phyloP scores from a whole-genome alignment of 2,113 vertebrate genomes.

The Sturnira hondurensis region DNA sequence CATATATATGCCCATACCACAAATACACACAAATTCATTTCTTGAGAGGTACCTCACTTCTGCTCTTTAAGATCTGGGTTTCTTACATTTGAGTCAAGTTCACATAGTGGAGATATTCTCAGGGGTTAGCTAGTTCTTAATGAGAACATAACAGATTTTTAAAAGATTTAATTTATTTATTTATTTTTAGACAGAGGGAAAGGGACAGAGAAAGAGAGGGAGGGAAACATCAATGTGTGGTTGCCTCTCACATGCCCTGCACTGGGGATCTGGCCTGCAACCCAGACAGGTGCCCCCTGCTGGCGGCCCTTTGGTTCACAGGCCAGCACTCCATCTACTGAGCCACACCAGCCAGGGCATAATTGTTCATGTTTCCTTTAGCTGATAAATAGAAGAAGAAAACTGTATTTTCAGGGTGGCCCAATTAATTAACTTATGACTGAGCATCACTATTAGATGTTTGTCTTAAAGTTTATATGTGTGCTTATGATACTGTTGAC shows the following conservation, averaged over 20 bases:
- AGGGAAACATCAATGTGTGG: too few relatives aligned
- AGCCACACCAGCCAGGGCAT: too few relatives aligned
- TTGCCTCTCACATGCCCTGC: too few relatives aligned
- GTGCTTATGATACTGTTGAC: background rate
- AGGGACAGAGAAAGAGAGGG: too few relatives aligned
- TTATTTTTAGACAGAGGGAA: too few relatives aligned
- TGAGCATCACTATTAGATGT: background rate
- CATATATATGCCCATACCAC: background rate
- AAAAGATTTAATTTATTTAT: too few relatives aligned
- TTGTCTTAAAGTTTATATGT: background rate
- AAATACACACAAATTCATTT: background rate
- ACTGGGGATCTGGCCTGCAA: too few relatives aligned
- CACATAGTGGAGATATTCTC: background rate
- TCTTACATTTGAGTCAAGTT: background rate
- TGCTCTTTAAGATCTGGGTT: background rate
- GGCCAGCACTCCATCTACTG: too few relatives aligned
- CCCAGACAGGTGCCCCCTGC: too few relatives aligned
- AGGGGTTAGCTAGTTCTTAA: background rate
- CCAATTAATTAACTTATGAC: background rate
- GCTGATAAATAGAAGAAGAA: slow-evolving; percentile 3
- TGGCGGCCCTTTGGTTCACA: too few relatives aligned
- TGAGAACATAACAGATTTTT: background rate
- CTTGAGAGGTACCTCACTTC: background rate
- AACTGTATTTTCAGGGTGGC: background rate
- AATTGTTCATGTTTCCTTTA: background rate